A percentile compares a stretch with the other conserved stretches of the same genome.
phyloP scores from a whole-genome alignment of 2,113 vertebrate genomes.

The Quiscalus mexicanus region DNA sequence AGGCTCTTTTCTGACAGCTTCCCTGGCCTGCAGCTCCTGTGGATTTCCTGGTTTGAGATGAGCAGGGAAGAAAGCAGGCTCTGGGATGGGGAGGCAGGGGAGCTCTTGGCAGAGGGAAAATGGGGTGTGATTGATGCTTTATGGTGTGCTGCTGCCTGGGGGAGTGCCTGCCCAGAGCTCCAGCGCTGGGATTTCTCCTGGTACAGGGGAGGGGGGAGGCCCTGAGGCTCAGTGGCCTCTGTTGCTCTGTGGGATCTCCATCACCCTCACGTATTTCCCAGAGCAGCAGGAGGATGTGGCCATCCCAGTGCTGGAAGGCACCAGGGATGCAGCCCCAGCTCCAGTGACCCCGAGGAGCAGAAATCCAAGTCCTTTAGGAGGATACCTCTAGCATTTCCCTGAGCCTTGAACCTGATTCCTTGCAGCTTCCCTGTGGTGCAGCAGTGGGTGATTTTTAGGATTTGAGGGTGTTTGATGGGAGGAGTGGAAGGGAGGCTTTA shows the following conservation, averaged over 20 bases:
- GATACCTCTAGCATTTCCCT: background rate
- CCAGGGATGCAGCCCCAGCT: background rate
- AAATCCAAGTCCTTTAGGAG: background rate
- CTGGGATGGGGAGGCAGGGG: background rate
- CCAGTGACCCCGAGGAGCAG: rapidly evolving
- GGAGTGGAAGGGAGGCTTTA: background rate
- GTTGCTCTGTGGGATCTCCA: rapidly evolving
- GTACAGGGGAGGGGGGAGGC: background rate
- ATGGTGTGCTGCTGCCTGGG: background rate
- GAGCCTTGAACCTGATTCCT: background rate
- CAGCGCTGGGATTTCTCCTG: background rate
- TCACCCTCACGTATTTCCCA: background rate
- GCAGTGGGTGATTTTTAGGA: background rate
- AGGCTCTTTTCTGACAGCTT: slow-evolving; percentile 13
- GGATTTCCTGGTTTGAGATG: slow-evolving; percentile 41
- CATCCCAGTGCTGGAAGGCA: background rate
- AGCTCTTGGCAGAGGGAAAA: background rate
- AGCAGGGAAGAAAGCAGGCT: background rate
- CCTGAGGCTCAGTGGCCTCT: background rate
- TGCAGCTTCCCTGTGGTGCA: rapidly evolving
- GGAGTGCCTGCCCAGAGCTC: background rate
- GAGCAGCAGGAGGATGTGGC: background rate
- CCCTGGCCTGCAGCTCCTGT: background rate
- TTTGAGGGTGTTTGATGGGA: background rate
- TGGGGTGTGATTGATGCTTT: background rate